A percentile compares a stretch with the other conserved stretches of the same genome.
Conservation (phyloP, 2,888 invertebrate genomes). For the Cataglyphis albicans region DNA sequence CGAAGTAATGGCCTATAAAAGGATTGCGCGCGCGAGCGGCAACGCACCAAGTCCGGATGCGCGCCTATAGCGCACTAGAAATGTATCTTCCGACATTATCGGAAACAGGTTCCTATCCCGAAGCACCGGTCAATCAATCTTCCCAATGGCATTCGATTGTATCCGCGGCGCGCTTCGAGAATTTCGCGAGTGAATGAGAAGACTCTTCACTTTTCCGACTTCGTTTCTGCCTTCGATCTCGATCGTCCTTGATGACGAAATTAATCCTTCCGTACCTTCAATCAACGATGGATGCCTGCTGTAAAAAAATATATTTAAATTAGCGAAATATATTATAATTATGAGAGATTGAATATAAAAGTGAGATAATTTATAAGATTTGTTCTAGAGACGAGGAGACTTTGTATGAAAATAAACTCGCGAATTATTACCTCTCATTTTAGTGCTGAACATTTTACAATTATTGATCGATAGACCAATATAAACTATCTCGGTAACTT, state of each 20-base stretch:
- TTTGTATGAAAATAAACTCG: not conserved
- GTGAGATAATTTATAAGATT: not conserved
- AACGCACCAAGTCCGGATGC: constrained; percentile 50
- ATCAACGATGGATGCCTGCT: not conserved
- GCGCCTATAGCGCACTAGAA: constrained; percentile 61
- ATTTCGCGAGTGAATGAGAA: constrained; percentile 23
- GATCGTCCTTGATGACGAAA: constrained; percentile 3
- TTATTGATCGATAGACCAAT: constrained; percentile 1
- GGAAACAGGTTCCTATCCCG: constrained; percentile 76
- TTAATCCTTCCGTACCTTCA: constrained; percentile 1
- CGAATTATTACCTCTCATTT: constrained; percentile 3
- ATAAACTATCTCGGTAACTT: not conserved
- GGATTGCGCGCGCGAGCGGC: constrained; percentile 46
- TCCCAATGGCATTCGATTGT: constrained; percentile 54
- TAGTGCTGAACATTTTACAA: not conserved
- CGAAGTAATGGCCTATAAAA: constrained; percentile 72
- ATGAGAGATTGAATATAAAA: not conserved
- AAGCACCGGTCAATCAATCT: constrained; percentile 63
- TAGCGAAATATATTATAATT: not conserved
- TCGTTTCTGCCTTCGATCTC: constrained; percentile 20
- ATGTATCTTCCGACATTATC: constrained; percentile 76
- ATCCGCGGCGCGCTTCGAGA: constrained; percentile 16
- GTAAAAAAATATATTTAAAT: not conserved
- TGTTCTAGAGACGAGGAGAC: not conserved
- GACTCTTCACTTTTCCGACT: constrained; percentile 11